Conservation (phyloP, 2,113 vertebrate genomes). For the Pan troglodytes region NHGRI_mPanTro3-v2.1_pri NC_072398.2:140090001-140090500, state of each 20-base stretch:
- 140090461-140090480: background rate
- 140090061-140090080: background rate
- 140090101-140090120: constrained; percentile 27
- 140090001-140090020: background rate
- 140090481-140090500: background rate
- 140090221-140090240: background rate
- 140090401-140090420: background rate
- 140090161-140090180: constrained; percentile 45
- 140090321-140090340: background rate
- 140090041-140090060: background rate
- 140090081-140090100: background rate
- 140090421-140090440: background rate
- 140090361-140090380: background rate
- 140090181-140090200: background rate
- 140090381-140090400: background rate
- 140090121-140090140: constrained; percentile 33
- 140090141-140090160: background rate
- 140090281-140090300: background rate
- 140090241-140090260: background rate
- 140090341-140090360: background rate
- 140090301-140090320: background rate
- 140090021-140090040: background rate
- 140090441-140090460: background rate
- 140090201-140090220: background rate
- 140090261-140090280: background rate